phyloP scores from a whole-genome alignment of 2,888 invertebrate species.

The Prosapia bicincta region DNA sequence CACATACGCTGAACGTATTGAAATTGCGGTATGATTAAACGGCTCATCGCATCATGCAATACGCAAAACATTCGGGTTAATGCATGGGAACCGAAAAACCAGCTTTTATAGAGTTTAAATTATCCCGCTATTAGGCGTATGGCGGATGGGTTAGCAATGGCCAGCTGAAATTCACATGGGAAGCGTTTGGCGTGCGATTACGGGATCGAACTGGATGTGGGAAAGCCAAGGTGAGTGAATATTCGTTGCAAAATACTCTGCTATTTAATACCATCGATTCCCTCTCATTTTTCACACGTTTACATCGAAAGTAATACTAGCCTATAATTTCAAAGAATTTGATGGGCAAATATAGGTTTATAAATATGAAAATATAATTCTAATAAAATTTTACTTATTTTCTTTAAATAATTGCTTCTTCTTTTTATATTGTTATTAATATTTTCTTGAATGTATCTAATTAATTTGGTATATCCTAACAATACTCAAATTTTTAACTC shows the following conservation, averaged over 20 bases:
- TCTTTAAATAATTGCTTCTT: no score
- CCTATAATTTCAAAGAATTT: no score
- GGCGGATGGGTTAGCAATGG: neutral
- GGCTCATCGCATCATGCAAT: neutral
- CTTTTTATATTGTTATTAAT: no score
- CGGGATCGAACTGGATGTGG: neutral
- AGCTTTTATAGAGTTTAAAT: conserved; percentile 16
- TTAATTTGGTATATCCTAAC: no score
- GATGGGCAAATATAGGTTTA: no score
- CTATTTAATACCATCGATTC: neutral
- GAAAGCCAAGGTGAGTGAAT: neutral
- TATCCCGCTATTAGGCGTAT: conserved; percentile 13
- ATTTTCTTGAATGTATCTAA: no score
- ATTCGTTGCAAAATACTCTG: neutral
- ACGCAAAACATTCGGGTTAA: neutral
- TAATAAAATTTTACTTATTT: no score
- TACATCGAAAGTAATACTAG: no score
- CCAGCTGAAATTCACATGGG: conserved; percentile 13
- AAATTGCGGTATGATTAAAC: neutral
- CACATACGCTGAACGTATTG: neutral
- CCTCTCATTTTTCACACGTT: neutral
- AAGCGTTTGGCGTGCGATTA: conserved; percentile 3
- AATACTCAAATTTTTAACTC: no score
- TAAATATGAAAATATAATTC: no score
- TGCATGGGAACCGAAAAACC: conserved; percentile 20